Evolutionary conservation across 2,113 vertebrate genomes (phyloP), one percentile per base, ranked within the genome.

Genomic region (Procavia capensis): DNA sequence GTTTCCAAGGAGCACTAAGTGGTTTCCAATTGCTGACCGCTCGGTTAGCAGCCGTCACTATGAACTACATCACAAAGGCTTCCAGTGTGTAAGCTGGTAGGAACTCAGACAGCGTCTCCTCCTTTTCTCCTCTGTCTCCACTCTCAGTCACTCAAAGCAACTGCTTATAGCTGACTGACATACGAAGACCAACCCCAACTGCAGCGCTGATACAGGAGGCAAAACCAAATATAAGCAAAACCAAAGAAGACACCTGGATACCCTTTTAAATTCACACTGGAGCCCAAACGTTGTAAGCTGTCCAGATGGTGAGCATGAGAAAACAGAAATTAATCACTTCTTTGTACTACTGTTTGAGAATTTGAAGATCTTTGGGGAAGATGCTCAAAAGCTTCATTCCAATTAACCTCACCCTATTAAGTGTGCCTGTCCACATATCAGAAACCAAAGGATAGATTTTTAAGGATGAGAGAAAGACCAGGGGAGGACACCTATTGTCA

Each of bases 271-370:
- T 27, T 95, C 66, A 88, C 50, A 59, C 68, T 85, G 16, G 43
- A 97, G 91, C 34, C 27, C 13, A 63, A 81, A 95, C 86, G 24
- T 93, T 93, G 64, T 85, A 95, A 96, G 19, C 50, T 20, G 68
- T 96, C 75, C 97, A 97, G 89, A 93, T 93, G 91, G 87, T 96
- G 31, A 89, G 41, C 79, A 83, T 4, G 24, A 92, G 45, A 95
- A 96, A 66, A 90, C 45, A 94, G 75, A 95, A 97, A 85, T 96
- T 70, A 96, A 93, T 96, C 88, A 95, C 29, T 83, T 89, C 84
- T 96, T 95, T 91, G 59, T 72, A 94, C 45, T 94, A 82, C 6
- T 70, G 76, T 85, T 43, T 43, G 72, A 97, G 22, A 41, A 95
- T 95, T 89, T 97, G 88, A 91, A 85, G 72, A 88, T 95, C 81